Percentiles rank a stretch among this genome's conserved stretches.
Evolutionary conservation across 2,888 invertebrate species (phyloP).

Genomic region (Oxystoma pomonae): DNA sequence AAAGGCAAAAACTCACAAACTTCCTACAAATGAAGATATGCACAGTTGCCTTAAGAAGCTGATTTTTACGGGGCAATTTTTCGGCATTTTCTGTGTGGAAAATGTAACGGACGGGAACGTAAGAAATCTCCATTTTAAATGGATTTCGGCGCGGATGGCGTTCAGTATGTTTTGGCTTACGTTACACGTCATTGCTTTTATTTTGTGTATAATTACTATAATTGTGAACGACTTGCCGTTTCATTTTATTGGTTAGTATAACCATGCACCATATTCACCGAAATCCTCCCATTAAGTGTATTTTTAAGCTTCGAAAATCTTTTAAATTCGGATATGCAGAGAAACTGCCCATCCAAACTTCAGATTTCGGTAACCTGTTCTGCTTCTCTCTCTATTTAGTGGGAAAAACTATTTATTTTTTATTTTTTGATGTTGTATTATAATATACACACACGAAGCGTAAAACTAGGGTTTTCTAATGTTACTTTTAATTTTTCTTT

Average conservation of each 20-base stretch:
- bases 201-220: neutral
- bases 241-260: neutral
- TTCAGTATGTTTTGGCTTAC: neutral
- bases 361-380: too few species aligned
- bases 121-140: neutral
- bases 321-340: neutral
- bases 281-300: too few species aligned
- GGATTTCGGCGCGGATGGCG: neutral
- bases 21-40: neutral
- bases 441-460: too few species aligned
- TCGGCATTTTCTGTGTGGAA: neutral
- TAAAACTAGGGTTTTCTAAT: too few species aligned
- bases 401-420: too few species aligned
- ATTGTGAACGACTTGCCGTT: neutral
- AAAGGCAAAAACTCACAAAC: neutral
- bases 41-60: neutral
- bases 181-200: neutral
- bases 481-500: too few species aligned
- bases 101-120: neutral
- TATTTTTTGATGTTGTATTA: too few species aligned
- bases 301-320: neutral
- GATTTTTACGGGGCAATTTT: neutral
- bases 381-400: too few species aligned
- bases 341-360: neutral
- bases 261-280: too few species aligned